phyloP scores from a whole-genome alignment of 2,113 vertebrate genomes.

The Chunga burmeisteri region DNA sequence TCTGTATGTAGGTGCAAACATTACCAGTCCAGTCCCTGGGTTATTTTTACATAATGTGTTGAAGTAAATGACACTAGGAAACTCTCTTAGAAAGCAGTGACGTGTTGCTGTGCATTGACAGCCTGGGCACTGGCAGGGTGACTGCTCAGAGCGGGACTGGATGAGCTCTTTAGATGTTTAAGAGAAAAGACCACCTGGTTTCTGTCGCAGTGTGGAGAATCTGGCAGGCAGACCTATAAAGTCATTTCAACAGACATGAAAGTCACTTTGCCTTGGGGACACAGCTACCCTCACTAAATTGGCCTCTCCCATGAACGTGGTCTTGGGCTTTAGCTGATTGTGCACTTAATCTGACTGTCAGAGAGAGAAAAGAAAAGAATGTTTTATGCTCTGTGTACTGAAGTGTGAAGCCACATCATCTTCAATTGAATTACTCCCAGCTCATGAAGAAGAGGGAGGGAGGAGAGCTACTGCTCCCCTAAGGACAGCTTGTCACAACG shows the following conservation, averaged over 20 bases:
- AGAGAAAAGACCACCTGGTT: not conserved
- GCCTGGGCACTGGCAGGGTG: rapidly evolving
- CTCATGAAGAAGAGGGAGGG: not conserved
- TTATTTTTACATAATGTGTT: conserved; percentile 5
- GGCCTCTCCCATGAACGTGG: not conserved
- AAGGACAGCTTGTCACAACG: not conserved
- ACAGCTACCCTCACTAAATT: not conserved
- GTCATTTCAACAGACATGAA: not conserved
- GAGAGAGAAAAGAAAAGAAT: not conserved
- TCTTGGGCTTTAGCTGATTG: not conserved
- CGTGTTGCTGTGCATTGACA: not conserved
- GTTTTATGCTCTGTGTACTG: not conserved
- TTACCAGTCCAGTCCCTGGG: not conserved
- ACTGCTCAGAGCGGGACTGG: not conserved
- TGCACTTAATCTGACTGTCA: not conserved
- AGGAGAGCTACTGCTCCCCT: not conserved
- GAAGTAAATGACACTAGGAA: not conserved
- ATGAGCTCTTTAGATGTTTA: not conserved
- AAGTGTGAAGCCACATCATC: conserved; percentile 27
- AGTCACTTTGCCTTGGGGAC: not conserved
- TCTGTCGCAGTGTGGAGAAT: not conserved
- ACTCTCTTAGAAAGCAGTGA: not conserved
- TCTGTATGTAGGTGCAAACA: not conserved
- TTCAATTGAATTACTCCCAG: not conserved
- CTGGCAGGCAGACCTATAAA: not conserved